phyloP scores from a whole-genome alignment of 2,888 invertebrate genomes.

The Phortica magna region DNA sequence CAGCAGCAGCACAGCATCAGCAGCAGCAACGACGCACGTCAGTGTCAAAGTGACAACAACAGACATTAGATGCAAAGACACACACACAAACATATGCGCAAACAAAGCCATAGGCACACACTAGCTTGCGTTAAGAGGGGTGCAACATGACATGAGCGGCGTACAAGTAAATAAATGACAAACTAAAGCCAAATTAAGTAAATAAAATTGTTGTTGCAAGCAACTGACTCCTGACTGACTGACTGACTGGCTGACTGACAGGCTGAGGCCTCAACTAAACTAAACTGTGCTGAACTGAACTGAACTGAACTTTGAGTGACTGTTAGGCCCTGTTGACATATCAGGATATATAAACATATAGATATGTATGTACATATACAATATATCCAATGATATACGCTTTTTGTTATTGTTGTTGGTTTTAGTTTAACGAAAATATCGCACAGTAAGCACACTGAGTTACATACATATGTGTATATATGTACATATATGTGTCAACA shows the following conservation, averaged over 20 bases:
- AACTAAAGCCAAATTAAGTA: conserved; percentile 73
- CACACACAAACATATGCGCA: conserved; percentile 16
- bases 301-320: not conserved
- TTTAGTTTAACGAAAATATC: conserved; percentile 6
- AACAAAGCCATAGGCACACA: conserved; percentile 35
- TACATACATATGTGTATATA: not conserved
- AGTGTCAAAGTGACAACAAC: conserved; percentile 70
- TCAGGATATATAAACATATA: not conserved
- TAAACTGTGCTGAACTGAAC: conserved; percentile 28
- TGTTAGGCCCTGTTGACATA: conserved; percentile 14
- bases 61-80: conserved; percentile 50
- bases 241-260: conserved; percentile 60
- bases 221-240: not conserved
- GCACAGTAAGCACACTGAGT: not conserved
- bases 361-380: not conserved
- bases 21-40: conserved; percentile 52
- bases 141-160: conserved; percentile 48
- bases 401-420: not conserved
- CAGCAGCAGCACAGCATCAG: conserved; percentile 31
- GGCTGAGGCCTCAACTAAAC: conserved; percentile 51
- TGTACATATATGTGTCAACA: conserved; percentile 19
- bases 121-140: not conserved
- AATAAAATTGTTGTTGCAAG: conserved; percentile 66
- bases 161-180: conserved; percentile 70
- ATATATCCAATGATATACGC: not conserved